Conservation (phyloP, 2,797 vertebrate species). For the Rhinichthys osculus region DNA sequence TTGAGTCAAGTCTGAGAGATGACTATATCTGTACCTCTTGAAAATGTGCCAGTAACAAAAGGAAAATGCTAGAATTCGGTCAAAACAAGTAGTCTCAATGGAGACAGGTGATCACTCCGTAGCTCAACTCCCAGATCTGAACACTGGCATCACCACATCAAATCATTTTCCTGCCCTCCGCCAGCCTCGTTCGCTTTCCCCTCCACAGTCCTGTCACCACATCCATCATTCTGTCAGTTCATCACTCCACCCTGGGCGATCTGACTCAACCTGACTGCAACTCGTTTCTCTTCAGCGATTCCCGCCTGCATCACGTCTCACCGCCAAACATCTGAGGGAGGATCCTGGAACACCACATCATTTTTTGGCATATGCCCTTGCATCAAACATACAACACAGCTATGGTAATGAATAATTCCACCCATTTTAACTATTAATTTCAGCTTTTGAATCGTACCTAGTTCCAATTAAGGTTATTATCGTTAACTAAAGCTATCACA, state of each 20-base stretch:
- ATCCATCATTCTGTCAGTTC: conserved; percentile 50
- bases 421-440: neutral
- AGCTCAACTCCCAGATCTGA: conserved; percentile 17
- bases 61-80: neutral
- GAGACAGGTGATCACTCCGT: conserved; percentile 28
- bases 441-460: neutral
- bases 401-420: conserved; percentile 39
- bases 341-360: neutral
- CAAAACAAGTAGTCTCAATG: conserved; percentile 14
- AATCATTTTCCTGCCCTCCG: conserved; percentile 47
- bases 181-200: conserved; percentile 6
- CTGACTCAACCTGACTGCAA: conserved; percentile 54
- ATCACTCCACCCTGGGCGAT: conserved; percentile 48
- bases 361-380: neutral
- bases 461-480: neutral
- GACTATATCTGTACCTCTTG: neutral
- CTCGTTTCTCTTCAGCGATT: conserved; percentile 30
- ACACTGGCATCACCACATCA: conserved; percentile 35
- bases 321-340: conserved; percentile 28
- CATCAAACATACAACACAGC: conserved; percentile 36
- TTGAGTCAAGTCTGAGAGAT: conserved; percentile 15
- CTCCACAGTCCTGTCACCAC: conserved; percentile 19
- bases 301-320: conserved; percentile 57
- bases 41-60: neutral
- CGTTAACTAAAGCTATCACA: neutral